Conservation (phyloP, 2,888 invertebrate genomes). For the Polietes domitor region DNA sequence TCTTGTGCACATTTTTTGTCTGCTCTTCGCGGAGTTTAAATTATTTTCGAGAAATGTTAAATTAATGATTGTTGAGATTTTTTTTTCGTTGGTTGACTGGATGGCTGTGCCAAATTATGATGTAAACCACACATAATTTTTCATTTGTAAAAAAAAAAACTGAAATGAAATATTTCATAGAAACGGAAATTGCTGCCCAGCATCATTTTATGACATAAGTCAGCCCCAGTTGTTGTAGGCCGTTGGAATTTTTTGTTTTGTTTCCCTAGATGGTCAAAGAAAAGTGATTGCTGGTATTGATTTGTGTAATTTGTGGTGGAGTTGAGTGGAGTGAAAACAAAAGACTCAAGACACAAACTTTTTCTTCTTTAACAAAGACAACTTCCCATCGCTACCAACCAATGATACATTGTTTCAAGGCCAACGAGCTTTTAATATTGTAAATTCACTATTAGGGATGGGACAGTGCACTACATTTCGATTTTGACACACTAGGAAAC, state of each 20-base stretch:
- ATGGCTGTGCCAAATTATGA: constrained; percentile 45
- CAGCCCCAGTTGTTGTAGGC: neutral
- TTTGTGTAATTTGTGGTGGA: neutral
- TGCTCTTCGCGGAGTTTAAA: neutral
- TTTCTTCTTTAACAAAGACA: too few relatives aligned
- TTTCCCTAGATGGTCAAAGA: neutral
- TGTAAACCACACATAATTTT: constrained; percentile 34
- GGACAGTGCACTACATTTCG: too few relatives aligned
- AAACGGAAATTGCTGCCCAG: neutral
- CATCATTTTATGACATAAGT: constrained; percentile 24
- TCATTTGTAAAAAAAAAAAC: too few relatives aligned
- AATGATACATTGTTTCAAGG: too few relatives aligned
- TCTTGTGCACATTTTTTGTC: neutral
- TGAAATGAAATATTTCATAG: neutral
- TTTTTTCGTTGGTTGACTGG: neutral
- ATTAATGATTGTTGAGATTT: constrained; percentile 7
- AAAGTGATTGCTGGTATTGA: neutral
- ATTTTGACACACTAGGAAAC: too few relatives aligned
- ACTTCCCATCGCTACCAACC: too few relatives aligned
- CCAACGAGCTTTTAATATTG: too few relatives aligned
- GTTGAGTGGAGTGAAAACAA: neutral
- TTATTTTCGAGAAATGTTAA: constrained; percentile 1
- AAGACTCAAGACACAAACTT: neutral
- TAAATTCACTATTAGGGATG: too few relatives aligned
- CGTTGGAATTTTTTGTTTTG: neutral